Evolutionary conservation across 2,888 invertebrate genomes (phyloP).

Genomic region (Hypercompe scribonia): DNA sequence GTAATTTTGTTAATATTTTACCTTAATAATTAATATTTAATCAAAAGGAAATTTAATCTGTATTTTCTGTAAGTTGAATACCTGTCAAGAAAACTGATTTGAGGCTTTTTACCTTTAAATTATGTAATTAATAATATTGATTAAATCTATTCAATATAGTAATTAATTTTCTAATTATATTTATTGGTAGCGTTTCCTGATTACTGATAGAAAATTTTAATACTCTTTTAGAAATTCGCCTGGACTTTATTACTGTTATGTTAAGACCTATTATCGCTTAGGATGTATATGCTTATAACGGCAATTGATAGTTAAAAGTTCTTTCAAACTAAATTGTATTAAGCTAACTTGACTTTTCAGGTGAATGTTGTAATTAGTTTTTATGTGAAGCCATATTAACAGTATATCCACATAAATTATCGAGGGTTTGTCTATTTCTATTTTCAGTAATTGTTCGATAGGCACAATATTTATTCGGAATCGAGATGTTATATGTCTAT

Average conservation of each 20-base stretch:
- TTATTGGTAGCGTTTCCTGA: neutral
- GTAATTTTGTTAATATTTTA: neutral
- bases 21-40: neutral
- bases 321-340: neutral
- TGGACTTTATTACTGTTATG: neutral
- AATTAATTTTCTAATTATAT: neutral
- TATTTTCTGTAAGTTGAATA: neutral
- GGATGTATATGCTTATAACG: neutral
- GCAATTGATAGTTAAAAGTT: neutral
- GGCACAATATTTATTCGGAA: no score
- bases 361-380: no score
- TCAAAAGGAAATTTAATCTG: neutral
- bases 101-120: neutral
- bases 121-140: neutral
- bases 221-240: neutral
- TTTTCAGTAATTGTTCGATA: no score
- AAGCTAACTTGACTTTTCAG: no score
- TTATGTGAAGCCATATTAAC: no score
- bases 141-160: neutral
- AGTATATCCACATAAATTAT: no score
- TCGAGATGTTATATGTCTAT: no score
- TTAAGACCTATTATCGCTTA: neutral
- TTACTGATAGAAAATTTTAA: neutral
- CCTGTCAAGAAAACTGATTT: neutral
- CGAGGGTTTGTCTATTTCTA: no score